phyloP scores from a whole-genome alignment of 2,113 vertebrate species.

The Cynoglossus semilaevis region DNA sequence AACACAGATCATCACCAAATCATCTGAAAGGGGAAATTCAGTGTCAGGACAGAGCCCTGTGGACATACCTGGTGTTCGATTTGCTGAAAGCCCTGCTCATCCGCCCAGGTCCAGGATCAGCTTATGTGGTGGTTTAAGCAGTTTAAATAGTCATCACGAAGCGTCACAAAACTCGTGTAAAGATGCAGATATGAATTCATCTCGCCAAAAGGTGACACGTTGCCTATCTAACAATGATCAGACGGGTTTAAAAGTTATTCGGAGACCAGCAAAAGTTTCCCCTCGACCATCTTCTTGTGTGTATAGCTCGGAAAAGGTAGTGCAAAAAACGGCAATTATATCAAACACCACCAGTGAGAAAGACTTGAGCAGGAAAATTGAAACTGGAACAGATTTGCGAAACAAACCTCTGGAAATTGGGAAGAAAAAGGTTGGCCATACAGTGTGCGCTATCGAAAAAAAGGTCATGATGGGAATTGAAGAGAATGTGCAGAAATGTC shows the following conservation, averaged over 20 bases:
- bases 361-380: constrained; percentile 60
- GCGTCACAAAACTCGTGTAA: constrained; percentile 42
- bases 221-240: constrained; percentile 53
- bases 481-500: constrained; percentile 87
- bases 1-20: constrained; percentile 93
- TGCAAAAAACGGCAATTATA: constrained; percentile 51
- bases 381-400: constrained; percentile 58
- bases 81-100: constrained; percentile 59
- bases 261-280: constrained; percentile 57
- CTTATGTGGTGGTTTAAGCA: constrained; percentile 70
- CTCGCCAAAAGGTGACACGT: constrained; percentile 61
- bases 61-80: constrained; percentile 44
- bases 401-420: constrained; percentile 40
- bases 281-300: constrained; percentile 59
- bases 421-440: constrained; percentile 66
- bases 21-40: constrained; percentile 85
- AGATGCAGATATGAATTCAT: constrained; percentile 52
- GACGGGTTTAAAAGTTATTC: constrained; percentile 54
- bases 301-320: constrained; percentile 51
- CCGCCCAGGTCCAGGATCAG: constrained; percentile 64
- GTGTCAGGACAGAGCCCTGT: constrained; percentile 82
- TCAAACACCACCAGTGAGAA: constrained; percentile 43
- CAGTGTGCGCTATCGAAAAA: constrained; percentile 86
- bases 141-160: constrained; percentile 72
- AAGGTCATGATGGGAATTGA: constrained; percentile 95